Percentiles rank a stretch among this genome's conserved stretches.
Conservation (phyloP, 1,140 invertebrate genomes). For the Euschistus heros region DNA sequence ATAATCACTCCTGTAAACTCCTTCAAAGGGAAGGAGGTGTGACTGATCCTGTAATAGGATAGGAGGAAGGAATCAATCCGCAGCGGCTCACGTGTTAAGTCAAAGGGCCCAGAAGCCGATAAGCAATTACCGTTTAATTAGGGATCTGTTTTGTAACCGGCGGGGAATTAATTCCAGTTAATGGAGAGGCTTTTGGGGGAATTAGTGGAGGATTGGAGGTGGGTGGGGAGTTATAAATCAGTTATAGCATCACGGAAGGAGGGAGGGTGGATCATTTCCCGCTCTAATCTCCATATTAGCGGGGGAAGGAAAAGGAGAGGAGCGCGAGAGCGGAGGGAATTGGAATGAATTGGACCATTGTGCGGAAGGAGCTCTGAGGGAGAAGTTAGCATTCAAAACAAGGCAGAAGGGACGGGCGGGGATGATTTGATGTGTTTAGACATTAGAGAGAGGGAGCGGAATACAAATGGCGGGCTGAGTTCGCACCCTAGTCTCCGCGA, state of each 20-base stretch:
- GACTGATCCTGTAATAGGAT: no score
- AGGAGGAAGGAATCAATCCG: no score
- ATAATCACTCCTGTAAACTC: no score
- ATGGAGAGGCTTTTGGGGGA: background rate
- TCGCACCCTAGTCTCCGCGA: conserved; percentile 5
- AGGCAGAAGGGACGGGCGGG: conserved; percentile 8
- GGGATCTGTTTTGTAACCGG: no score
- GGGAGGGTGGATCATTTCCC: background rate
- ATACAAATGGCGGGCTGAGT: conserved; percentile 3
- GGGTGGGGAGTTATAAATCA: background rate
- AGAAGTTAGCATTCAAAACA: conserved; percentile 22
- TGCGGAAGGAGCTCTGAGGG: conserved; percentile 6
- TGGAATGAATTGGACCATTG: conserved; percentile 23
- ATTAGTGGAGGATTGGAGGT: background rate
- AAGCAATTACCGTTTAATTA: no score
- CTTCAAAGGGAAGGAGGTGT: no score
- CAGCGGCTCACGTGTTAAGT: no score
- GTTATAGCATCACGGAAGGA: no score
- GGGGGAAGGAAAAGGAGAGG: background rate
- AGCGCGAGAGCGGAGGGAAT: conserved; percentile 13
- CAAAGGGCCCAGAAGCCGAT: no score
- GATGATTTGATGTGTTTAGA: conserved; percentile 26
- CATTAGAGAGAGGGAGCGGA: conserved; percentile 1
- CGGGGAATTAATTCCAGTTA: no score
- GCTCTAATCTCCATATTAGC: background rate